Evolutionary conservation across 2,888 invertebrate genomes (phyloP), one percentile per base, ranked within the genome.

Genomic region (Hermaeophaga mercurialis): DNA sequence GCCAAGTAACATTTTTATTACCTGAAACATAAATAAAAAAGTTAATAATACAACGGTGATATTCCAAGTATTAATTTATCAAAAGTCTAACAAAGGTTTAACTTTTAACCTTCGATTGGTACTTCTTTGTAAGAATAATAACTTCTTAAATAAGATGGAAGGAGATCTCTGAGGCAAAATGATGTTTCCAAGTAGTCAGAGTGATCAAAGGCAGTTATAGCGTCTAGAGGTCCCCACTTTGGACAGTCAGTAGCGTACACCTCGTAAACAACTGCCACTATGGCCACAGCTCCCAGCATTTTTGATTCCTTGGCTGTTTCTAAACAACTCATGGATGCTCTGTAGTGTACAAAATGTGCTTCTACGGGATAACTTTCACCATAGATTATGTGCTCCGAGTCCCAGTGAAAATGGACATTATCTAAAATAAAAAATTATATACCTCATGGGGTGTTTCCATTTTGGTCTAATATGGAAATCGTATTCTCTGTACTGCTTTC

Each of bases 311-410:
- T 43, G 3, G 43, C 43, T 12, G 8, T 43, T 43, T 26, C 24
- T 26, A 43, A 24, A 14, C 43, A 11, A 11, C 43, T 26, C 19
- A 43, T 11, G 11, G 24, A 24, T 2, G 8, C 9, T 43, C 43
- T 43, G 7, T 24, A 43, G 9, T 43, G 43, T 14, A 43, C 43
- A 24, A 43, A 43, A 43, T 43, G 43, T 4, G 43, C 43, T 43
- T 43, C 43, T 24, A 43, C 43, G 11, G 43, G 43, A 24, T 43
- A 43, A 12, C 12, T 43, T 18, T 22, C 26, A 15, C 43, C 43
- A 11, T 43, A 43, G 11, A 43, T 43, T 5, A 43, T 43, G 7
- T 43, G 43, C 14, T 43, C 43, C 3, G 43, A 22, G 12, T n/a
- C 4, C 3, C 24, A 43, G 11, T 43, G 43, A 24, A 43, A 43